Percentiles rank a stretch among this genome's conserved stretches.
Evolutionary conservation across 37 sponge, comb jelly and placozoan genomes (phyloP).

Genomic region (Ianthella basta): DNA sequence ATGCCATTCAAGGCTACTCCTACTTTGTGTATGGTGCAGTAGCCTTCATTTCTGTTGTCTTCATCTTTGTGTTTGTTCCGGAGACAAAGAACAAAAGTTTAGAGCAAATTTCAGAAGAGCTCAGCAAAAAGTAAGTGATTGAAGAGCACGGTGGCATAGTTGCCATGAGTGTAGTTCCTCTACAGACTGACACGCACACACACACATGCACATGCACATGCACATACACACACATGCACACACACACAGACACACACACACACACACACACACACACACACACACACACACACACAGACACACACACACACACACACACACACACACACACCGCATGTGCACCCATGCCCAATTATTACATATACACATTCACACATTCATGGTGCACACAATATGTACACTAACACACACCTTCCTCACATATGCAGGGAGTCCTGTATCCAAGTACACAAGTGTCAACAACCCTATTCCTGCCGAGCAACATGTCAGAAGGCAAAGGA

Average conservation of each 20-base stretch:
- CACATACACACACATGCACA: too few species aligned
- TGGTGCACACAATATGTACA: too few species aligned
- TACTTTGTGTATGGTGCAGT: conserved; percentile 30
- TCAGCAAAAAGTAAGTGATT: neutral
- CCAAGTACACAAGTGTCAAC: neutral
- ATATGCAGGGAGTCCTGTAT: neutral
- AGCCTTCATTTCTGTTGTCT: conserved; percentile 12
- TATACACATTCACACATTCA: neutral
- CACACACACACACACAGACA: too few species aligned
- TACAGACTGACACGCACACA: too few species aligned
- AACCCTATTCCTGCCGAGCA: neutral
- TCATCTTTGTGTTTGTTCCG: conserved; percentile 40
- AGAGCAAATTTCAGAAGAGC: conserved; percentile 35
- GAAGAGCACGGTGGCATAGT: too few species aligned
- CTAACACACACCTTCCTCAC: neutral
- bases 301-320: too few species aligned
- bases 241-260: too few species aligned
- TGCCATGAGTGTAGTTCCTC: too few species aligned
- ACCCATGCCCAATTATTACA: too few species aligned
- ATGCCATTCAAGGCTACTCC: conserved; percentile 25
- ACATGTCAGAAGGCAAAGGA: neutral
- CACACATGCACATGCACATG: too few species aligned
- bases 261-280: too few species aligned
- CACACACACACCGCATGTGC: too few species aligned
- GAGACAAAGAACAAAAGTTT: conserved; percentile 47